Conservation (phyloP, 1,140 invertebrate species). For the Drosophila carrolli region DNA sequence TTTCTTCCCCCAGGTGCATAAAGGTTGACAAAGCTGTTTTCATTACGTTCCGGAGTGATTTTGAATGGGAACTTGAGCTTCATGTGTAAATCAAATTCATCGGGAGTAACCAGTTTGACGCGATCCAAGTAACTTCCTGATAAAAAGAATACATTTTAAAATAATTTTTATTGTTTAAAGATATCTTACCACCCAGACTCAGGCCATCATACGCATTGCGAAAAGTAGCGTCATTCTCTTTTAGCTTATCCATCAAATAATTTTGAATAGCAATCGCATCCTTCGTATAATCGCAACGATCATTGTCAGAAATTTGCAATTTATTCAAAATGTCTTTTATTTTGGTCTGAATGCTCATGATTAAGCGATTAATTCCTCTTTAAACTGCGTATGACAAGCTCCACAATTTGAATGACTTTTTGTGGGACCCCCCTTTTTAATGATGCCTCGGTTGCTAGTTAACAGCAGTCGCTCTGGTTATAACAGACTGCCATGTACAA, state of each 20-base stretch:
- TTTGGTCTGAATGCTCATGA: not conserved
- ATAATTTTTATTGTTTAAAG: not conserved
- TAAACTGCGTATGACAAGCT: not conserved
- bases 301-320: not conserved
- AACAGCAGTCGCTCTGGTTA: not conserved
- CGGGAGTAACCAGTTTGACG: conserved; percentile 33
- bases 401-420: not conserved
- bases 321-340: not conserved
- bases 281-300: not conserved
- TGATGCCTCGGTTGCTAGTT: not conserved
- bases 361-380: not conserved
- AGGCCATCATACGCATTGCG: not conserved
- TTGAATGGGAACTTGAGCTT: conserved; percentile 19
- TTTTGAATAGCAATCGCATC: not conserved
- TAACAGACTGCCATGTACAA: too few species aligned
- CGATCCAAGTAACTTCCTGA: conserved; percentile 52
- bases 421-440: not conserved
- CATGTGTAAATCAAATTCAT: conserved; percentile 46
- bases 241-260: not conserved
- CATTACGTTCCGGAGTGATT: not conserved
- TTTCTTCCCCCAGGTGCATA: not conserved
- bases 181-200: not conserved
- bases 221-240: not conserved
- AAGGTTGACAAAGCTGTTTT: conserved; percentile 15
- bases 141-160: not conserved